phyloP scores from a whole-genome alignment of 1,140 invertebrate genomes.

The Bombyx mandarina region DNA sequence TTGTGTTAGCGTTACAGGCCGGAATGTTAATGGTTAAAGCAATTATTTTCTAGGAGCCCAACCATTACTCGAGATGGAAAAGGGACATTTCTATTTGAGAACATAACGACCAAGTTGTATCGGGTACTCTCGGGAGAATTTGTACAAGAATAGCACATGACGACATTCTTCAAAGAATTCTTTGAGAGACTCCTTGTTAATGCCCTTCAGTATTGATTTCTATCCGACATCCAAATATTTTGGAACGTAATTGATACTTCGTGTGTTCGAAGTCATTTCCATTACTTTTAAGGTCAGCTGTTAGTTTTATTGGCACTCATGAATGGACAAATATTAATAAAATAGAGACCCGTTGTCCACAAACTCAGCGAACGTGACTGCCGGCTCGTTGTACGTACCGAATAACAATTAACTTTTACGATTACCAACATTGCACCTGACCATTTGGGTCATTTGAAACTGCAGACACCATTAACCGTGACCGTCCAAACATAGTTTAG shows the following conservation, averaged over 20 bases:
- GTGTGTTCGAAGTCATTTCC: slow-evolving; percentile 6
- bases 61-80: slow-evolving; percentile 20
- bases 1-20: slow-evolving; percentile 27
- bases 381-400: slow-evolving; percentile 25
- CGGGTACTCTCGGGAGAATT: neutral
- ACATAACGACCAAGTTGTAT: neutral
- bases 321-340: slow-evolving; percentile 33
- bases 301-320: slow-evolving; percentile 22
- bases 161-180: slow-evolving; percentile 1
- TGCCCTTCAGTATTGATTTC: slow-evolving; percentile 3
- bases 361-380: slow-evolving; percentile 32
- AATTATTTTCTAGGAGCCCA: slow-evolving; percentile 37
- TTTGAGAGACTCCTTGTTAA: neutral
- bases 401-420: slow-evolving; percentile 47
- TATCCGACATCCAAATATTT: neutral
- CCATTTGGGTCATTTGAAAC: slow-evolving; percentile 16
- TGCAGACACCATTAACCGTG: slow-evolving; percentile 1
- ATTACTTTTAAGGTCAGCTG: slow-evolving; percentile 11
- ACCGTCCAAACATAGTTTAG: slow-evolving; percentile 2
- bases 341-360: slow-evolving; percentile 33
- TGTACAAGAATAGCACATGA: no score
- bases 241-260: slow-evolving; percentile 13
- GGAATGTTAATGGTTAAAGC: slow-evolving; percentile 43
- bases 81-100: slow-evolving; percentile 24
- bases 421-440: slow-evolving; percentile 27